These are phyloP conservation scores for Thereuonema tuberculata DNA, from an alignment of 1,140 invertebrate genomes.

Conservation along the genomic window DNA sequence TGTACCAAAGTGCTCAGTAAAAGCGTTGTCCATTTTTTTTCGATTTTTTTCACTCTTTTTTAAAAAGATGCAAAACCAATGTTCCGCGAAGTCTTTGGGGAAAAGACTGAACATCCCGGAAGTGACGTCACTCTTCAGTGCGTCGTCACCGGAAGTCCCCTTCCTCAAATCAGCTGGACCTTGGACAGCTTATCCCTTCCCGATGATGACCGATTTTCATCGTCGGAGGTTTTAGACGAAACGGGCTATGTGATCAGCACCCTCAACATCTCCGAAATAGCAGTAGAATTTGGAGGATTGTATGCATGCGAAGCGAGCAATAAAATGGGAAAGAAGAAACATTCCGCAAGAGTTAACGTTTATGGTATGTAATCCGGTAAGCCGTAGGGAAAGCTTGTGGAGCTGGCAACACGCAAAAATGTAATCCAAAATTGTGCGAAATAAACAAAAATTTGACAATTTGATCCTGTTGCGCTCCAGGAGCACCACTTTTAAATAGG, in stretches of 20 bases:
- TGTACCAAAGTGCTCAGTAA: too few relatives aligned
- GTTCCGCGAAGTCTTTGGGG: constrained; percentile 64
- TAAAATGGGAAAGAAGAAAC: constrained; percentile 41
- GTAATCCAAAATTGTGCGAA: too few relatives aligned
- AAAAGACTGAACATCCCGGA: constrained; percentile 62
- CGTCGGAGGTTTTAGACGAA: constrained; percentile 56
- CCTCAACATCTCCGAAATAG: constrained; percentile 68
- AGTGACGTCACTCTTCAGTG: constrained; percentile 66
- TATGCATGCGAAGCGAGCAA: constrained; percentile 31
- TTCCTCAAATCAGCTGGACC: constrained; percentile 70
- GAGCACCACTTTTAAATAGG: too few relatives aligned
- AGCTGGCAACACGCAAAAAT: constrained; percentile 23
- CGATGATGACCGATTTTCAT: constrained; percentile 17
- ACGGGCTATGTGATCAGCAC: constrained; percentile 70
- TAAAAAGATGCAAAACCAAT: constrained; percentile 51
- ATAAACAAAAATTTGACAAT: too few relatives aligned
- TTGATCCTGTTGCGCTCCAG: too few relatives aligned
- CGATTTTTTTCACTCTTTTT: background rate
- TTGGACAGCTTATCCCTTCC: constrained; percentile 45
- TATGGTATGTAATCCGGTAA: constrained; percentile 56
- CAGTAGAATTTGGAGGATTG: constrained; percentile 44
- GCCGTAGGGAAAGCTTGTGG: constrained; percentile 31
- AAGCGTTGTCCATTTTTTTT: background rate
- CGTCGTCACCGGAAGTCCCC: constrained; percentile 66
- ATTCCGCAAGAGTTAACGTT: constrained; percentile 66